Percentiles rank a stretch among this genome's conserved stretches.
Conservation (phyloP, 1,140 invertebrate genomes). For the Arctopsyche grandis region DNA sequence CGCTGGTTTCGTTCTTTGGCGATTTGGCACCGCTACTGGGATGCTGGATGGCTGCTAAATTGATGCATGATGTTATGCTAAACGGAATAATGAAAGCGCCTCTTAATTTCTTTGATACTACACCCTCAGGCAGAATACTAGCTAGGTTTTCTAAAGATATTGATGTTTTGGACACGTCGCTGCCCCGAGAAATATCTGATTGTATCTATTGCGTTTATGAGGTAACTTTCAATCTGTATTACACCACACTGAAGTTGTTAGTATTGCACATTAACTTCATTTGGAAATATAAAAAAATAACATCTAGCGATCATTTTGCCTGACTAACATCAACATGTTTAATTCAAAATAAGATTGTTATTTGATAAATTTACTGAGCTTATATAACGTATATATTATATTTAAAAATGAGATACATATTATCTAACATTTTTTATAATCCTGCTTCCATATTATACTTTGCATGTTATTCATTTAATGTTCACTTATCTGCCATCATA, state of each 20-base stretch:
- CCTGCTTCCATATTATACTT: too few species aligned
- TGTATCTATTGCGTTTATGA: constrained; percentile 81
- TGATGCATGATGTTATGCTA: constrained; percentile 82
- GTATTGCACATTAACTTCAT: not conserved
- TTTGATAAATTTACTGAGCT: too few species aligned
- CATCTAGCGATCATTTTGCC: too few species aligned
- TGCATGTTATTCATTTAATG: too few species aligned
- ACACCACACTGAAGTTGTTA: not conserved
- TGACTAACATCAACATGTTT: too few species aligned
- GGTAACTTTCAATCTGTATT: constrained; percentile 66
- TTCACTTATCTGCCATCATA: too few species aligned
- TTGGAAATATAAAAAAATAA: too few species aligned
- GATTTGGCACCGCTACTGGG: constrained; percentile 78
- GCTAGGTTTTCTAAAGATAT: constrained; percentile 88
- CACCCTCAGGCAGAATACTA: constrained; percentile 86
- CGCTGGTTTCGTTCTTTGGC: constrained; percentile 73
- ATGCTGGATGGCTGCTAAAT: constrained; percentile 76
- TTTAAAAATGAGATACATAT: too few species aligned
- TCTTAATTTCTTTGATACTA: constrained; percentile 88
- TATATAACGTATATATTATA: too few species aligned
- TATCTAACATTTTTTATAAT: too few species aligned
- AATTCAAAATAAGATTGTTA: too few species aligned
- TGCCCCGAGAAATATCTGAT: constrained; percentile 78
- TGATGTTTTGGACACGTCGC: constrained; percentile 76
- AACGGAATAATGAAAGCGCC: constrained; percentile 78